Evolutionary conservation across 2,113 vertebrate genomes (phyloP).

Genomic region (Pluvianellus socialis): DNA sequence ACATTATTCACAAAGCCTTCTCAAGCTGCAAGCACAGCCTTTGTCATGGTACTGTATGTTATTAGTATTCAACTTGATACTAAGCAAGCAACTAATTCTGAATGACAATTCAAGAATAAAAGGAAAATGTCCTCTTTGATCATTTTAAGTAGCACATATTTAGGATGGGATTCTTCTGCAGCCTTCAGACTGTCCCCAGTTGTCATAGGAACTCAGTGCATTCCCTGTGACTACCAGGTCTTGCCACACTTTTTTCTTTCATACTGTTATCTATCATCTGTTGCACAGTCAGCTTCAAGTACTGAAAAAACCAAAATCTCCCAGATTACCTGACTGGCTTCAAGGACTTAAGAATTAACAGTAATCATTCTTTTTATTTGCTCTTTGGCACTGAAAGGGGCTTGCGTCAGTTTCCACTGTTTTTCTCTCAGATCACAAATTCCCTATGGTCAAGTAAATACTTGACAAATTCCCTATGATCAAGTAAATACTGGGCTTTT

Average conservation of each 20-base stretch:
- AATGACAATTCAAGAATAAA: constrained; percentile 27
- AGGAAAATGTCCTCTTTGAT: constrained; percentile 7
- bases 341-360: not conserved
- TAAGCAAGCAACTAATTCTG: not conserved
- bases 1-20: not conserved
- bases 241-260: not conserved
- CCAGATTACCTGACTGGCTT: not conserved
- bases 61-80: not conserved
- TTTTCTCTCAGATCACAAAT: not conserved
- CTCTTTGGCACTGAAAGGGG: not conserved
- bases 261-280: not conserved
- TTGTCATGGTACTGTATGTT: not conserved
- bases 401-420: not conserved
- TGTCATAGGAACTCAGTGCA: not conserved
- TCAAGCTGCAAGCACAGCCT: not conserved
- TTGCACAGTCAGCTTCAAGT: not conserved
- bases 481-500: not conserved
- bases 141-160: not conserved
- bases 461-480: not conserved
- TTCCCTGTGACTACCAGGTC: not conserved
- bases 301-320: not conserved
- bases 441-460: not conserved
- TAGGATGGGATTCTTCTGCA: not conserved
- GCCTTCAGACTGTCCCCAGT: not conserved
- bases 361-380: not conserved